Evolutionary conservation across 1,140 invertebrate genomes (phyloP), one percentile per base, ranked within the genome.

Genomic region (Oryzaephilus surinamensis): DNA sequence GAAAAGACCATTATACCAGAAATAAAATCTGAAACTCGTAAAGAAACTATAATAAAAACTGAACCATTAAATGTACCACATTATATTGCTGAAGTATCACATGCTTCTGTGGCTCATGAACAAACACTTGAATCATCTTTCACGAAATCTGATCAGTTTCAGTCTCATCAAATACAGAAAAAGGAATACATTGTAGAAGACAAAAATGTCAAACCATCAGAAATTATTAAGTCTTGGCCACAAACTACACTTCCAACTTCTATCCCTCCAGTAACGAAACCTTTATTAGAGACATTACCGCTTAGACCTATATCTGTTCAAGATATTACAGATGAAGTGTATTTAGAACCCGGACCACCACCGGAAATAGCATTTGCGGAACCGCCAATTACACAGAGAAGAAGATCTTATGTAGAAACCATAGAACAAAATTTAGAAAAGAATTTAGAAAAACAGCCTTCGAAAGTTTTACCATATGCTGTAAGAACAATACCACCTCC

Each of bases 321-420:
- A 45, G 60, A 63, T 43, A 60, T 62, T 12, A 56, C 60, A 4
- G 50, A 61, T 31, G 67, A 71, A 46, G 58, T 70, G 0, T 54
- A 67, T 28, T 49, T 79, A 7, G 65, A 76, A 54, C 76, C 75
- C 0, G 77, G 76, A 8, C 66, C 74, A 1, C 72, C 76, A 6
- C 74, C 77, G 12, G 73, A 79, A 62, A 76, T 80, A 8, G 73
- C 67, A 8, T 79, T 70, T 53, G 69, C 72, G 3, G 64, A 70
- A 23, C 58, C 62, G 5, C 36, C 62, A 61, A 26, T 55, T 4
- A 52, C 55, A 34, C 55, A 58, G 30, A 53, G 67, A 30, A 58
- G 67, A 8, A 66, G 66, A 38, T 73, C 71, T 0, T 67, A 74
- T 45, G 63, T 74, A 1, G 74, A 76, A 51, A 65, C 56, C 28